These are phyloP conservation scores for Nysson spinosus DNA, from an alignment of 2,888 invertebrate genomes.

Conservation along the genomic window DNA sequence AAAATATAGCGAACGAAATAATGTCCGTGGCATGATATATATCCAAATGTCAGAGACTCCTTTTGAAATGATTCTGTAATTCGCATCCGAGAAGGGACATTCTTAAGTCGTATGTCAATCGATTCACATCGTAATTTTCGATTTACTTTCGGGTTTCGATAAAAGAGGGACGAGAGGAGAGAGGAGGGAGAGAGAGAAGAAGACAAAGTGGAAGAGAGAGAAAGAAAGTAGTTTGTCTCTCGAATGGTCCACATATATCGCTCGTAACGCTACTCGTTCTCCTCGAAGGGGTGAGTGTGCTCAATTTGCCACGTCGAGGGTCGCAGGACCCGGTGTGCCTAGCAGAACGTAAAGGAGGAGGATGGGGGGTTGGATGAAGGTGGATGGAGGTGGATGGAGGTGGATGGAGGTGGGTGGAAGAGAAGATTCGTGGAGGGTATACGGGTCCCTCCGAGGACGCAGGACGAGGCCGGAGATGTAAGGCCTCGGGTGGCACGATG, in stretches of 20 bases:
- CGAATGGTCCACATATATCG: slow-evolving; percentile 73
- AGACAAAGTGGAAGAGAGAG: slow-evolving; percentile 36
- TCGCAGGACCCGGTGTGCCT: slow-evolving; percentile 67
- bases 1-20: no score
- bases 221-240: slow-evolving; percentile 69
- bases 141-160: slow-evolving; percentile 30
- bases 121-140: slow-evolving; percentile 13
- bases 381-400: no score
- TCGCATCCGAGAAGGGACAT: neutral
- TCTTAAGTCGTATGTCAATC: slow-evolving; percentile 36
- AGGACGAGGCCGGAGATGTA: slow-evolving; percentile 71
- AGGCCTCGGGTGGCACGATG: slow-evolving; percentile 74
- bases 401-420: no score
- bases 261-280: slow-evolving; percentile 62
- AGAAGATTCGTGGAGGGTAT: slow-evolving; percentile 49
- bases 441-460: slow-evolving; percentile 59
- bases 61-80: neutral
- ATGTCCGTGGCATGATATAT: no score
- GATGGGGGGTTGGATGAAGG: no score
- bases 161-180: slow-evolving; percentile 14
- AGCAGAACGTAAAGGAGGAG: slow-evolving; percentile 59
- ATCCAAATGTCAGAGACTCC: neutral
- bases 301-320: slow-evolving; percentile 76
- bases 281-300: slow-evolving; percentile 69
- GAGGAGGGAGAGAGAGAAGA: slow-evolving; percentile 25